Evolutionary conservation across 1,140 invertebrate genomes (phyloP), one percentile per base, ranked within the genome.

Genomic region (Drosophila asahinai): DNA sequence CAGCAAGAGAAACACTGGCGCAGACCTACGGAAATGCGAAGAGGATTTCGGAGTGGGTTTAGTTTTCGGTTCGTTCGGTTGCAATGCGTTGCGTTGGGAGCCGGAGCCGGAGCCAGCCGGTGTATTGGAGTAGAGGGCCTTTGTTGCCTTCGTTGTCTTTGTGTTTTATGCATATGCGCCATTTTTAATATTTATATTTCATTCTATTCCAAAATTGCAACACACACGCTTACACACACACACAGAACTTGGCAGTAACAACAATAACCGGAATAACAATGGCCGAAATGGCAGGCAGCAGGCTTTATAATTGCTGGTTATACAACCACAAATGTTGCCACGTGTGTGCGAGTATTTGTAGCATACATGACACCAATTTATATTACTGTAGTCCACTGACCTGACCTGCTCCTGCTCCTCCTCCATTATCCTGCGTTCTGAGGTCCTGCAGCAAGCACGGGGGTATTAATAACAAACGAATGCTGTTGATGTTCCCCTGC

Each of bases 251-350:
- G 52, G 43, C 82, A 71, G 62, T 49, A 65, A 49, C 75, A 82
- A 67, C 62, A 75, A 77, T 71, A 80, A 80, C 52, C 42, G 62
- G 43, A 43, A 73, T 51, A 73, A 73, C 67, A 73, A 73, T 73
- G 66, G 70, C 45, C 14, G 36, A 25, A 70, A 72, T 55, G 51
- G 54, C 63, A 61, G 48, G 60, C 33, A 62, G 68, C 51, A 67
- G 71, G 76, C 62, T 66, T 77, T 70, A 77, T 87, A 86, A 86
- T 86, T 87, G 83, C 71, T 87, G 67, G 77, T 86, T 80, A 80
- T 83, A 68, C 67, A 76, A 80, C 70, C 75, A 55, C 80, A 86
- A 86, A 72, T 79, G 71, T 57, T 70, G 45, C 58, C 79, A 63
- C 60, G 67, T 82, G 66, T 77, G 42, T 52, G 33, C 33, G 40